phyloP scores from a whole-genome alignment of 2,113 vertebrate genomes.

The Daubentonia madagascariensis region DNA sequence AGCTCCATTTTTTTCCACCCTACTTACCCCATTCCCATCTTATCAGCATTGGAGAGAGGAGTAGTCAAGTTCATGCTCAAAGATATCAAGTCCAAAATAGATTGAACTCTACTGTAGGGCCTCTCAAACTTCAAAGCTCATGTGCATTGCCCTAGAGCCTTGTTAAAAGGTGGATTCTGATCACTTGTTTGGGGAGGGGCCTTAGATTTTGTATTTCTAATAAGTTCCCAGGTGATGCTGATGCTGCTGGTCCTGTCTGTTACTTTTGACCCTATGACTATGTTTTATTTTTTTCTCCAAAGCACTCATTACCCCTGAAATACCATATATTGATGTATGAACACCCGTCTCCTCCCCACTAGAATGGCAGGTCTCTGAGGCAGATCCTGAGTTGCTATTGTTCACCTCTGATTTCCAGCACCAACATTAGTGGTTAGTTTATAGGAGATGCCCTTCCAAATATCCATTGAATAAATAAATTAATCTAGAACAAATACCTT shows the following conservation, averaged over 20 bases:
- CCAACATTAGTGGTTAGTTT: not conserved
- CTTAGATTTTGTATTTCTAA: not conserved
- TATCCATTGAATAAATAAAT: not conserved
- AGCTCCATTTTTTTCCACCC: not conserved
- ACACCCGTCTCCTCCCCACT: accelerated
- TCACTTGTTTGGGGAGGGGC: not conserved
- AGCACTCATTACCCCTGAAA: not conserved
- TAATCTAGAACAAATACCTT: not conserved
- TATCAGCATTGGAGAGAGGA: not conserved
- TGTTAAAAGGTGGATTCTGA: not conserved
- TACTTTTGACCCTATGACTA: not conserved
- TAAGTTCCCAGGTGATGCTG: not conserved
- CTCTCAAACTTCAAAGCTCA: not conserved
- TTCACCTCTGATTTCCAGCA: not conserved
- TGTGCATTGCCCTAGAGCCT: not conserved
- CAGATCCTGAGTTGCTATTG: not conserved
- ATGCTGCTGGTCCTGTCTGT: not conserved
- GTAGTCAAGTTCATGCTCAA: not conserved
- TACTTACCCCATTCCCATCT: not conserved
- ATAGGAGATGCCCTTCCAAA: not conserved
- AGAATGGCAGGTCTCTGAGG: not conserved
- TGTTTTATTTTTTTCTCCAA: not conserved
- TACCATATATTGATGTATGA: not conserved
- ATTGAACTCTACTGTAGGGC: not conserved
- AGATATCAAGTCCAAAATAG: not conserved